Evolutionary conservation across 2,888 invertebrate species (phyloP), one percentile per base, ranked within the genome.

Genomic region (Lasioglossum villosulum): DNA sequence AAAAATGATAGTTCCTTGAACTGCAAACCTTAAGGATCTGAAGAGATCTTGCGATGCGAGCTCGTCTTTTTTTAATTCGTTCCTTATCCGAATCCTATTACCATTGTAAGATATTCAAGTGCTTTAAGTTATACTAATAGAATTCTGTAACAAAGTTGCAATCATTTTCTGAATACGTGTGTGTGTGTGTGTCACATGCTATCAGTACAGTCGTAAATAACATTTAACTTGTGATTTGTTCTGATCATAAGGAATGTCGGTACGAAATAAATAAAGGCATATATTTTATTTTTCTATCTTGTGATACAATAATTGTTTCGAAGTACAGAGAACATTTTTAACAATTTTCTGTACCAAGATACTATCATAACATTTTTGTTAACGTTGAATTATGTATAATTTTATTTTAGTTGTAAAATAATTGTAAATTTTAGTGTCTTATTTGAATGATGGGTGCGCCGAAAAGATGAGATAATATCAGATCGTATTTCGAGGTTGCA

Each of bases 1-100:
- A 68, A 92, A 91, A 79, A 87, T 90, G 73, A 93, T 93, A 80
- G 77, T 91, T 81, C 80, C 88, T 66, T 93, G 63, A 90, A 66
- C 10, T 74, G n/a, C 63, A 73, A 37, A 23, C 52, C 59, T 77
- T 19, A n/a, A 56, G 4, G 39, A 39, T 75, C 68, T 48, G 42
- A 70, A 70, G 79, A 82, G 78, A 86, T 82, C 71, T 78, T 84
- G 87, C 84, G 79, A 72, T 37, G 83, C 90, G 89, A 89, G 84
- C 86, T 82, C 75, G 66, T 87, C 79, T 63, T 81, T 39, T 76
- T 34, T 63, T 56, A 66, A 76, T 34, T 66, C n/a, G 5, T 70
- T 70, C 68, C 39, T 68, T 39, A 70, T 39, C 70, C 39, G 5
- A 70, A 56, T 48, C 72, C 76, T 70, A 52, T 78, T 56, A 42